Base-by-base conservation (phyloP, 2,888 invertebrate species). In the Biston stratarius region DNA sequence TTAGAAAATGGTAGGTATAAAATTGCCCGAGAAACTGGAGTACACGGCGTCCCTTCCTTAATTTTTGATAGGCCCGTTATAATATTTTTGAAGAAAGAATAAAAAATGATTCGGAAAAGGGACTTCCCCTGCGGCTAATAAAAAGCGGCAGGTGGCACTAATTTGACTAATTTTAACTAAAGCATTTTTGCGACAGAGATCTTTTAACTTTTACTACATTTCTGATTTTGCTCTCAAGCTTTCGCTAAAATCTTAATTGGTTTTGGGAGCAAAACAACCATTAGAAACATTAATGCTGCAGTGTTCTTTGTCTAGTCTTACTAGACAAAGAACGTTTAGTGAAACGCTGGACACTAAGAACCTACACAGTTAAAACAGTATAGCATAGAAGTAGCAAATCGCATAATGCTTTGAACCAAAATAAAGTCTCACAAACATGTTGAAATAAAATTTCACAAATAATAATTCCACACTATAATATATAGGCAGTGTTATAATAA, bases 101-200 rank as follows among this genome's bases (percentile, higher is more conserved):
- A 53, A 45, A 14, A 60, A 57, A 66, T 61, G 24, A 56, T 66
- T 61, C 57, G 3, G 24, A 24, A 44, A 59, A 61, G 57, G 48
- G 48, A 9, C 36, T 38, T 36, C 61, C 45, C 56, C 15, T 40
- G 51, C 33, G 56, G 61, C 53, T 49, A 65, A 66, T 57, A 61
- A 66, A 65, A 64, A 61, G 49, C 60, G 60, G 48, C 61, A 66
- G 61, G 61, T 66, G 61, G 56, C 24, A 45, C 9, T 66, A 61
- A 66, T 66, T 66, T 56, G 56, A 66, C 61, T 66, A 66, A 61
- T 66, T 61, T 66, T 44, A 65, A 55, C 44, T 55, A 44, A 61
- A 55, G 65, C 14, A 42, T 65, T 60, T 60, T 56, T 49, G 15
- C 44, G 42, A 42, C 24, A 64, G 55, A 49, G 44, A 47, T 42